Base-by-base conservation (phyloP, 2,888 invertebrate genomes). In the Carabus problematicus region DNA sequence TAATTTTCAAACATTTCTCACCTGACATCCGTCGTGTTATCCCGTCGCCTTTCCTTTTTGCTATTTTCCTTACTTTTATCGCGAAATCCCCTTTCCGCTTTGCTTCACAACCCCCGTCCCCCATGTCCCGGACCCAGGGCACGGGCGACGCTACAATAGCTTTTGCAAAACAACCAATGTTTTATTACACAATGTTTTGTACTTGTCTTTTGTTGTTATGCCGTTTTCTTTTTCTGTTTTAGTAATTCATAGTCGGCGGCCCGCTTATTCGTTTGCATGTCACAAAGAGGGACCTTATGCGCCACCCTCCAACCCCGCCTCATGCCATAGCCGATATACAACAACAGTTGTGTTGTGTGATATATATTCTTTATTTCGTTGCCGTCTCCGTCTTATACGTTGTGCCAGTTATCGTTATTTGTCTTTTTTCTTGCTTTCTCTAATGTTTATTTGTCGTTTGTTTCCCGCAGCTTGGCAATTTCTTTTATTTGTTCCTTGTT, bases 181-280 rank as follows among this genome's bases (percentile, higher is more conserved):
- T 62, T 62, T 62, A 62, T 62, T 62, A 49, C 62, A 49, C 62
- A 49, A 62, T 52, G 62, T 62, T 62, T 62, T 62, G 62, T 62
- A 49, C 62, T 62, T 59, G 42, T 40, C 59, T 59, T 47, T 59
- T 59, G 59, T 62, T 62, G 52, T 12, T 18, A 7, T 47, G 39
- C 16, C 41, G 14, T 41, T 49, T 52, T 62, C 41, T 62, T 62
- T 45, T 52, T 52, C 40, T 62, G n/a, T 40, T 62, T n/a, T 62
- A 49, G 62, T 29, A 49, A 62, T 62, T 62, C 62, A 62, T 52
- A 47, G 61, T 45, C 18, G 60, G 16, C 54, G n/a, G 18, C 47
- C 16, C 16, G 47, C 47, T 47, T 47, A 47, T 47, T 47, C 16
- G 47, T 16, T 12, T 47, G 47, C 47, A 47, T 14, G 47, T 47